phyloP scores from a whole-genome alignment of 2,797 vertebrate genomes.

The Cyclura pinguis region DNA sequence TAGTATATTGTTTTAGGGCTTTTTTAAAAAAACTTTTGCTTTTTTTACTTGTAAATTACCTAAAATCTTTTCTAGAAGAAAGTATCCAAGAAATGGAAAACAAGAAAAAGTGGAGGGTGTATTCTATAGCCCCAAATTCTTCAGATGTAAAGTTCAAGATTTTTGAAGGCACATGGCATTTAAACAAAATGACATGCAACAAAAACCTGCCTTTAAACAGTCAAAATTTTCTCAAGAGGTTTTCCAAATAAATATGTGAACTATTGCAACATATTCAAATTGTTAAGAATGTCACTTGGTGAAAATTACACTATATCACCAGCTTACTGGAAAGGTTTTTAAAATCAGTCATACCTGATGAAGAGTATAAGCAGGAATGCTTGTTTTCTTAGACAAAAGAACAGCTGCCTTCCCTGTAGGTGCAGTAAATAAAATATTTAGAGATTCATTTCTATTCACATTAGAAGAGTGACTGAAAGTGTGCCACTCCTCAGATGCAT shows the following conservation, averaged over 20 bases:
- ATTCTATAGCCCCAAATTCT: background rate
- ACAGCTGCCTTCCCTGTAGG: slow-evolving; percentile 86
- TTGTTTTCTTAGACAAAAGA: slow-evolving; percentile 82
- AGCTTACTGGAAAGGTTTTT: fast-evolving
- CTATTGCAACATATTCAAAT: too few species aligned
- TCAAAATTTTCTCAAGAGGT: background rate
- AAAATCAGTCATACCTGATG: slow-evolving; percentile 81
- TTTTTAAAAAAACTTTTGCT: too few species aligned
- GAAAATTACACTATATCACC: background rate
- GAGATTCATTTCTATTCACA: background rate
- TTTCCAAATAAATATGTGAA: background rate
- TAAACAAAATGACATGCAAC: background rate
- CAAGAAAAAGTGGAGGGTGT: too few species aligned
- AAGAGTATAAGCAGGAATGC: slow-evolving; percentile 83
- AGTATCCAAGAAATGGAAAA: too few species aligned
- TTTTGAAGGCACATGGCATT: background rate
- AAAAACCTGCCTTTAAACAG: background rate
- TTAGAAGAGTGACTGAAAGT: slow-evolving; percentile 41
- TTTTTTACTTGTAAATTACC: too few species aligned
- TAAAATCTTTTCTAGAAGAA: too few species aligned
- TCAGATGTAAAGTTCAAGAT: background rate
- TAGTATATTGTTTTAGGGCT: too few species aligned
- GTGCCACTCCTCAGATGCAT: slow-evolving; percentile 75
- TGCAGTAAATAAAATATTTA: slow-evolving; percentile 84
- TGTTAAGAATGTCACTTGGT: background rate